Evolutionary conservation across 2,888 invertebrate species (phyloP).

Genomic region (Pseudoips prasinana): DNA sequence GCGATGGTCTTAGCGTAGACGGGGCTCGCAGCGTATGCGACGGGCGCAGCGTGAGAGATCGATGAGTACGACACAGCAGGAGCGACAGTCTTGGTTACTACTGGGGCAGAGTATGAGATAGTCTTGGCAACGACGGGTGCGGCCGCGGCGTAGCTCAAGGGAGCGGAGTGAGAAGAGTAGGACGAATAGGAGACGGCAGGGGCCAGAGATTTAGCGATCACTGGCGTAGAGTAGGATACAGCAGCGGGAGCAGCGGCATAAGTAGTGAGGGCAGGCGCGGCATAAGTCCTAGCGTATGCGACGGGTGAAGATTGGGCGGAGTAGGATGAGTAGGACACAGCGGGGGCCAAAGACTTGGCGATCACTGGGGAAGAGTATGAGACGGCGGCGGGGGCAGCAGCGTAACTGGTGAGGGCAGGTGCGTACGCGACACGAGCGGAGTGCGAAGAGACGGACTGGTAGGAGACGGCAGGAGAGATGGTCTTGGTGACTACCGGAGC

Average conservation of each 20-base stretch:
- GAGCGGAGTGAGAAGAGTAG: conserved; percentile 54
- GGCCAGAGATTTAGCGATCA: conserved; percentile 29
- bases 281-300: conserved; percentile 39
- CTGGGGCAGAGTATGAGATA: conserved; percentile 43
- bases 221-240: conserved; percentile 7
- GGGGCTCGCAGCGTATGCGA: conserved; percentile 54
- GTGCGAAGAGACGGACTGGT: conserved; percentile 7
- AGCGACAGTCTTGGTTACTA: conserved; percentile 56
- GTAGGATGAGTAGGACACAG: conserved; percentile 48
- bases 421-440: conserved; percentile 19
- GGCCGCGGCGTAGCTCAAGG: conserved; percentile 45
- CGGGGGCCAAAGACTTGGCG: conserved; percentile 38
- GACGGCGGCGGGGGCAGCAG: conserved; percentile 56
- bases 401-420: conserved; percentile 50
- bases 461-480: no score
- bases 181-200: conserved; percentile 33
- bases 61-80: conserved; percentile 51
- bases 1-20: conserved; percentile 38
- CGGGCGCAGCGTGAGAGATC: conserved; percentile 60
- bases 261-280: conserved; percentile 42
- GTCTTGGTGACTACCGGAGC: no score
- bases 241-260: conserved; percentile 41
- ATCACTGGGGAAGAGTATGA: conserved; percentile 28
- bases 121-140: background rate
- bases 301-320: conserved; percentile 60